Percentiles rank a stretch among this genome's conserved stretches.
Evolutionary conservation across 2,797 vertebrate species (phyloP).

Genomic region (Meriones psammophilus): DNA sequence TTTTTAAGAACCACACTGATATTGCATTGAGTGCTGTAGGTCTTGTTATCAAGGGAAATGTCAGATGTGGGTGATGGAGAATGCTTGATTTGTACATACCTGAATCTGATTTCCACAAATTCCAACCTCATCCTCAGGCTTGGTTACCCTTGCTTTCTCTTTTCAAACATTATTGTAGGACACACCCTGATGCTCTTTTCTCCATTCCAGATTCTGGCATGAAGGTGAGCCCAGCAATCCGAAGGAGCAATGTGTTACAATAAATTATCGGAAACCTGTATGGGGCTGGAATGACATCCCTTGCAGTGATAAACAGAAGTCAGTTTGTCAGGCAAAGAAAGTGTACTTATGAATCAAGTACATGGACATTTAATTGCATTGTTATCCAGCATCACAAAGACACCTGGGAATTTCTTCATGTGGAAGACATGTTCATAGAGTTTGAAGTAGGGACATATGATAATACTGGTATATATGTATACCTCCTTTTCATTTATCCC

Average conservation of each 20-base stretch:
- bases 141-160: neutral
- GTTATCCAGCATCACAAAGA: neutral
- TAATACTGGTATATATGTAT: neutral
- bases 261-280: rapidly evolving
- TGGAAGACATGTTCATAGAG: neutral
- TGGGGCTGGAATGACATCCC: neutral
- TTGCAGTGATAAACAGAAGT: rapidly evolving
- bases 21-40: neutral
- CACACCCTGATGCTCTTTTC: neutral
- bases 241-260: rapidly evolving
- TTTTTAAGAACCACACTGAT: neutral
- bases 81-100: neutral
- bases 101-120: neutral
- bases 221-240: rapidly evolving
- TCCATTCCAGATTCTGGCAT: slow-evolving; percentile 71
- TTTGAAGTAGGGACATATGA: neutral
- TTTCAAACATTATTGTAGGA: neutral
- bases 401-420: neutral
- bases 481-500: neutral
- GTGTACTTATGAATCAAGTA: slow-evolving; percentile 54
- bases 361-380: neutral
- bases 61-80: neutral
- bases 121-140: neutral
- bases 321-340: slow-evolving; percentile 67
- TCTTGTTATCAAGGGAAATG: neutral